Percentiles rank a stretch among this genome's conserved stretches.
Evolutionary conservation across 2,797 vertebrate species (phyloP).

Genomic region (Hylomyscus alleni): DNA sequence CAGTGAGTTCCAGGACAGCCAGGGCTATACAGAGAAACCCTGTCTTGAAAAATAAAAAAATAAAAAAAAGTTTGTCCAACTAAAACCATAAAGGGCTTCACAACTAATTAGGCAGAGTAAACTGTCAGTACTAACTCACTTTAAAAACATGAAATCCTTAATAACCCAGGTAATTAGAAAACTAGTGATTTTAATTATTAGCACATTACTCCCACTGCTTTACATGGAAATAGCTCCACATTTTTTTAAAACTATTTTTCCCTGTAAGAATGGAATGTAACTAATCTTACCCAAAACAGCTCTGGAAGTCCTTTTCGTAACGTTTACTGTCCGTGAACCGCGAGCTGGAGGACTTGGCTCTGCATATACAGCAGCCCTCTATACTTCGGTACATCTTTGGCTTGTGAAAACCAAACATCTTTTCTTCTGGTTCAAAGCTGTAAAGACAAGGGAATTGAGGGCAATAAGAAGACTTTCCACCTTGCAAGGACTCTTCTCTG

Average conservation of each 20-base stretch:
- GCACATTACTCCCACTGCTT: not conserved
- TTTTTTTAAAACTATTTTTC: not conserved
- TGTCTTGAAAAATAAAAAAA: too few relatives aligned
- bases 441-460: slow-evolving; percentile 76
- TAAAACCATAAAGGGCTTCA: slow-evolving; percentile 21
- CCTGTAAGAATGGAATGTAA: slow-evolving; percentile 11
- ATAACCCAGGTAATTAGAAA: slow-evolving; percentile 36
- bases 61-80: not conserved
- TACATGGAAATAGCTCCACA: not conserved
- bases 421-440: slow-evolving; percentile 86
- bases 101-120: not conserved
- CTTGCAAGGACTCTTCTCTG: not conserved
- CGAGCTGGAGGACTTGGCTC: slow-evolving; percentile 99
- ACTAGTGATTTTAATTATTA: slow-evolving; percentile 48
- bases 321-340: slow-evolving; percentile 99
- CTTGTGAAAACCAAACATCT: slow-evolving; percentile 99
- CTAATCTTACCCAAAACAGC: slow-evolving; percentile 92
- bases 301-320: slow-evolving; percentile 95
- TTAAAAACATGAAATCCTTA: slow-evolving; percentile 42
- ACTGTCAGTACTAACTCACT: not conserved
- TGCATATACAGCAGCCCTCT: slow-evolving; percentile 99
- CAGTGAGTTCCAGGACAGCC: too few relatives aligned
- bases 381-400: slow-evolving; percentile 99
- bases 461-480: slow-evolving; percentile 31
- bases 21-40: too few relatives aligned